Base-by-base conservation (phyloP, 2,888 invertebrate species). In the Chouioia cunea region DNA sequence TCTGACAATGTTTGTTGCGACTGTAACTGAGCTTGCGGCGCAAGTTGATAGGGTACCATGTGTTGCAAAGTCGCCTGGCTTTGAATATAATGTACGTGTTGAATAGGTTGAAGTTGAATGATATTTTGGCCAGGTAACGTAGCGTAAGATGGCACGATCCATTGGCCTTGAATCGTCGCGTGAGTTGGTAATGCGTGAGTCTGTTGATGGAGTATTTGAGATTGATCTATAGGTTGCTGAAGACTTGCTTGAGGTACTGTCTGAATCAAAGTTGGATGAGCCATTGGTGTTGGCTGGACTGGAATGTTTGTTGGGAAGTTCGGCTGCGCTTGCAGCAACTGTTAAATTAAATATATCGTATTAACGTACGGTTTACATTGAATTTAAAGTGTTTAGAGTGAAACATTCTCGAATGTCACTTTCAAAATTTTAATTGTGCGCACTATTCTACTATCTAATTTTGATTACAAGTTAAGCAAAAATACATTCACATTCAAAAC, bases 11-110 rank as follows among this genome's bases (percentile, higher is more conserved):
- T 67, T 71, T 78, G 78, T 16, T 76, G 77, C 8, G 76, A 70
- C 60, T 81, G 81, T 16, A 78, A 76, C 44, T 75, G 76, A 10
- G 70, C 23, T 4, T 70, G 73, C 8, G 69, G 20, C 16, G 66
- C 73, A 22, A 72, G 69, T 59, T 74, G 74, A 52, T 73, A 44
- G 18, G 75, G 70, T 65, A 74, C 65, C 36, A 70, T 47, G 18
- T 75, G 75, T 44, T 77, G 79, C 46, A 73, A 6, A 10, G 72
- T 67, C 4, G 72, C 54, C 62, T 76, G 78, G 43, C 68, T 74
- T 50, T 74, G 74, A 44, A 71, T 73, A 1, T 71, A 59, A 18
- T 76, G 74, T 14, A 71, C 60, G n/a, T 75, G 76, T 16, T 76
- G 76, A 22, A 75, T 60, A 18, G 73, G 70, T 46, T 76, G 78